Conservation (phyloP, 2,113 vertebrate species). For the Orycteropus afer region DNA sequence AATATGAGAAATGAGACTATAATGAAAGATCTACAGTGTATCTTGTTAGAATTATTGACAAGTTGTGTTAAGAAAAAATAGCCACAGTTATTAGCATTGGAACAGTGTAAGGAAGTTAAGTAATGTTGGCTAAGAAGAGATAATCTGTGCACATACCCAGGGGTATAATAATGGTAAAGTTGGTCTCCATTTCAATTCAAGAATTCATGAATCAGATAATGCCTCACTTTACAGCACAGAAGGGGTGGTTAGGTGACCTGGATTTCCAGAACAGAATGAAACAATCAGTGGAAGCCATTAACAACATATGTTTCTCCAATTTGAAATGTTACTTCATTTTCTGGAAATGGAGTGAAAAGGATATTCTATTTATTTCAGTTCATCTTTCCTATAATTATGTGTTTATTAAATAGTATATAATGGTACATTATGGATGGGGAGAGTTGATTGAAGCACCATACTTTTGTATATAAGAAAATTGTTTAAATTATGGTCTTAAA, state of each 20-base stretch:
- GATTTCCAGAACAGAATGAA: conserved; percentile 47
- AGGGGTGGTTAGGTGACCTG: neutral
- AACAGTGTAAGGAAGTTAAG: conserved; percentile 44
- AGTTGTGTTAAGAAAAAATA: neutral
- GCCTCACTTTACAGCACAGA: conserved; percentile 35
- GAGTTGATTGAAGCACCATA: neutral
- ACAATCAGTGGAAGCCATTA: conserved; percentile 81
- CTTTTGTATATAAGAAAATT: neutral
- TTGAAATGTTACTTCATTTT: conserved; percentile 80
- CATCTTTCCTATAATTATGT: conserved; percentile 58
- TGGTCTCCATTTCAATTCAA: conserved; percentile 72
- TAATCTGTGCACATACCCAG: neutral
- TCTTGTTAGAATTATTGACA: neutral
- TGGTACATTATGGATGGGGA: neutral
- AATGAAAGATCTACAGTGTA: fast-evolving
- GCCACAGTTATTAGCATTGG: neutral
- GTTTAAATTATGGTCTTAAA: neutral
- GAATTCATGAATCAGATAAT: conserved; percentile 68
- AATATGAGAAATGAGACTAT: neutral
- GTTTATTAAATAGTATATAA: neutral
- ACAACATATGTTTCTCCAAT: conserved; percentile 71
- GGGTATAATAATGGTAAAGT: neutral
- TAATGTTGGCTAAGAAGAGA: neutral
- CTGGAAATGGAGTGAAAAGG: conserved; percentile 77
- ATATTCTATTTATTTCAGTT: conserved; percentile 74